Evolutionary conservation across 2,797 vertebrate genomes (phyloP).

Genomic region (Sebastes iracundus): DNA sequence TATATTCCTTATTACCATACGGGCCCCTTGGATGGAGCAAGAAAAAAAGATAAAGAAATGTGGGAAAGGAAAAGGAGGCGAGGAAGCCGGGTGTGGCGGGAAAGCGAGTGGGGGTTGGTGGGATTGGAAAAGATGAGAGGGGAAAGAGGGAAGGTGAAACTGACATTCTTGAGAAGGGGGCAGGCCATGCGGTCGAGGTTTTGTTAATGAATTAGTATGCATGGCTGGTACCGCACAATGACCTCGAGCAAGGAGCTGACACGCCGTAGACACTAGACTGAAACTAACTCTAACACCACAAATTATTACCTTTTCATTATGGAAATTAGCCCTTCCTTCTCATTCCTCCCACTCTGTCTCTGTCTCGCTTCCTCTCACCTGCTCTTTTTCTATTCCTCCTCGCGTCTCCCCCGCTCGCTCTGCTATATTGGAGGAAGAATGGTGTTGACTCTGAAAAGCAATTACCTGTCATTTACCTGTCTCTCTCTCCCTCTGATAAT

Average conservation of each 20-base stretch:
- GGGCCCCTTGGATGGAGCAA: neutral
- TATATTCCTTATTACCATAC: conserved; percentile 28
- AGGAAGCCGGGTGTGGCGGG: neutral
- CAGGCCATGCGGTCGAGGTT: conserved; percentile 42
- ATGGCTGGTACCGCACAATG: conserved; percentile 68
- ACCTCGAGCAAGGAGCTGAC: conserved; percentile 73
- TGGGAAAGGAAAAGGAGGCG: neutral
- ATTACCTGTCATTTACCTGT: conserved; percentile 84
- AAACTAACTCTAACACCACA: conserved; percentile 79
- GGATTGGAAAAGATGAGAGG: conserved; percentile 52
- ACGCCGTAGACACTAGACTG: conserved; percentile 66
- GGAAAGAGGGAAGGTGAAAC: conserved; percentile 68
- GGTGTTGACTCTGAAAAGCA: conserved; percentile 81
- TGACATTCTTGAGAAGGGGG: conserved; percentile 67
- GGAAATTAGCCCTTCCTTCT: conserved; percentile 76
- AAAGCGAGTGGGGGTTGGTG: conserved; percentile 17
- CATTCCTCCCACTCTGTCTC: conserved; percentile 74
- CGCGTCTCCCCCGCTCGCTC: conserved; percentile 45
- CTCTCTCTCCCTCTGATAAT: conserved; percentile 74
- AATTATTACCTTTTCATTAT: conserved; percentile 84
- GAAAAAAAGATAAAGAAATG: conserved; percentile 10
- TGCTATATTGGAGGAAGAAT: conserved; percentile 68
- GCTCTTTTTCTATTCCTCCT: conserved; percentile 54
- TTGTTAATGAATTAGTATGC: conserved; percentile 78
- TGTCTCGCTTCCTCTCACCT: conserved; percentile 66